Conservation (phyloP, 2,888 invertebrate species). For the Tinea semifulvella region DNA sequence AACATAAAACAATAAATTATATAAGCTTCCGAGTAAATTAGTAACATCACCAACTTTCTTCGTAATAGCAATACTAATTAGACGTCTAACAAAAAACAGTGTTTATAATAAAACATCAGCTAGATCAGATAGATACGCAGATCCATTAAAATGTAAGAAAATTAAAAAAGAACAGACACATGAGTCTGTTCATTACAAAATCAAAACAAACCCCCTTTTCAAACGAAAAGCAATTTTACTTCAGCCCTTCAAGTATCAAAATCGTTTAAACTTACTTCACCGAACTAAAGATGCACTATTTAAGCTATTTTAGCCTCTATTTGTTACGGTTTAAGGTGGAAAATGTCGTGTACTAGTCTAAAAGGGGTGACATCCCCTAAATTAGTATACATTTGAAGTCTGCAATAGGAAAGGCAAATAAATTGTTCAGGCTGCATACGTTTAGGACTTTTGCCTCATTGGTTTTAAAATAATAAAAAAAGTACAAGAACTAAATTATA, state of each 20-base stretch:
- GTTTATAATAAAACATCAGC: no score
- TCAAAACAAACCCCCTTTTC: conserved; percentile 1
- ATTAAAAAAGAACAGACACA: neutral
- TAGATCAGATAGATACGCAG: no score
- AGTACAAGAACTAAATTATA: no score
- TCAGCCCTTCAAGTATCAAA: neutral
- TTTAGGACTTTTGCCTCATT: no score
- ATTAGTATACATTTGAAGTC: conserved; percentile 21
- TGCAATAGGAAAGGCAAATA: neutral
- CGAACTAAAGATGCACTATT: neutral
- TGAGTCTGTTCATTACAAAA: neutral
- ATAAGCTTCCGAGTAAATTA: no score
- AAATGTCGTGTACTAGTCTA: neutral
- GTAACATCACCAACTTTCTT: no score
- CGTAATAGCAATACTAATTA: no score
- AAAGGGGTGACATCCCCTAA: conserved; percentile 40
- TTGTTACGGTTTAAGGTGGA: neutral
- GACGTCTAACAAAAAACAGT: no score
- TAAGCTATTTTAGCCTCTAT: neutral
- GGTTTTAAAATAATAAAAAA: no score
- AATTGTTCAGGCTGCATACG: neutral
- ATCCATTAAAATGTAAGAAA: neutral
- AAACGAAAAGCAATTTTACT: neutral
- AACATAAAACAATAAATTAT: no score
- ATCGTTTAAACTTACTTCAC: no score